Evolutionary conservation across 2,888 invertebrate genomes (phyloP), one percentile per base, ranked within the genome.

Genomic region (Hanleya hanleyi): DNA sequence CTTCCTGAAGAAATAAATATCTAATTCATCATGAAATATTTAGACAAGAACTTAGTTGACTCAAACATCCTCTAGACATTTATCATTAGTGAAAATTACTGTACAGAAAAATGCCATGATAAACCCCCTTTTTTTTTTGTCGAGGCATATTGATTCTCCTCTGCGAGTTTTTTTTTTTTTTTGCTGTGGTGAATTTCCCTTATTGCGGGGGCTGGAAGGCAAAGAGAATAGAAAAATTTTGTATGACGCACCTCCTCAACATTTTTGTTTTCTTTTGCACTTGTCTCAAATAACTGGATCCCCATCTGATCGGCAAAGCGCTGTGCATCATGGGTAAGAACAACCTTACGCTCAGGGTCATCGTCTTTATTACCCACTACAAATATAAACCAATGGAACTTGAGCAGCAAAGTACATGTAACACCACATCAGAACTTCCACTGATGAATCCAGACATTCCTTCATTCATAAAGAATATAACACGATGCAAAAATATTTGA

Each of bases 241-340:
- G n/a, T n/a, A n/a, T n/a, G 7, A 91, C 94, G 69, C 94, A 98
- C 98, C 93, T 99, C 98, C 92, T 99, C 99, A 71, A 99, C 99
- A 92, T 99, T 99, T 87, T 97, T 95, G 92, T 99, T 98, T 91
- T 99, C 98, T 93, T 99, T 99, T 90, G 99, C 99, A 89, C 97
- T 98, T 79, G 99, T 99, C 92, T 99, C 99, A 92, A 97, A 99
- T 83, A 99, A 92, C 84, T 96, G 95, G 90, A 99, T 98, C 85
- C 95, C 95, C 97, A 99, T 98, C 92, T 98, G 97, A 66, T 95
- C 95, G 75, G 99, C 98, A 92, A 98, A 99, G 87, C 96, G 94
- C 92, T 96, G 95, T 75, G 99, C 99, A 92, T 99, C 99, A 91
- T 97, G 96, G 61, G 97, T 97, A 76, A 98, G 93, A 35, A 99